phyloP scores from a whole-genome alignment of 2,797 vertebrate species.

The Acanthurus lineatus region DNA sequence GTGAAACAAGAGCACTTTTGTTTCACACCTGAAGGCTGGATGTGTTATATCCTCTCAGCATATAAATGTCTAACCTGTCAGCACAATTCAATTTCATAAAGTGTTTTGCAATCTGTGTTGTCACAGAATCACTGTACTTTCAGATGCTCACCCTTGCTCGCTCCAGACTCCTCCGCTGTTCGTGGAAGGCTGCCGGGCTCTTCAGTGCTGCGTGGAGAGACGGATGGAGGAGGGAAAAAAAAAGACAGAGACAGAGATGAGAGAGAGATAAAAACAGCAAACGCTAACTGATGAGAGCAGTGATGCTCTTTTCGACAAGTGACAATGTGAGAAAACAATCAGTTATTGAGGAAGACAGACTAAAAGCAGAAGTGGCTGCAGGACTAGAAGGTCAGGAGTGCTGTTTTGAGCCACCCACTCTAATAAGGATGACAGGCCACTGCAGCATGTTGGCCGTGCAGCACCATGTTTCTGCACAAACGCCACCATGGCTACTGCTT shows the following conservation, averaged over 20 bases:
- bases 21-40: not conserved
- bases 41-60: conserved; percentile 7
- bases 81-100: not conserved
- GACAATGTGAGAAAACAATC: conserved; percentile 40
- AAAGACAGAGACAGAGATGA: conserved; percentile 11
- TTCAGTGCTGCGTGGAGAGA: conserved; percentile 90
- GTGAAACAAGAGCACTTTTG: not conserved
- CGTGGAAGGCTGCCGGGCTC: conserved; percentile 98
- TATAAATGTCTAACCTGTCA: not conserved
- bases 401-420: conserved; percentile 28
- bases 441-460: conserved; percentile 26
- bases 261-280: not conserved
- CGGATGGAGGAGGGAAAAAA: not conserved
- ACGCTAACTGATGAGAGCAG: not conserved
- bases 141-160: conserved; percentile 92
- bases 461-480: not conserved
- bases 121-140: not conserved
- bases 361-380: conserved; percentile 73
- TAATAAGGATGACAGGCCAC: conserved; percentile 11
- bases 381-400: conserved; percentile 48
- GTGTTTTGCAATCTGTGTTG: conserved; percentile 10
- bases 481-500: not conserved
- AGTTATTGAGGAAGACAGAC: conserved; percentile 38
- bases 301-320: conserved; percentile 25
- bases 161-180: conserved; percentile 97